Evolutionary conservation across 1,140 invertebrate species (phyloP).

Genomic region (Cydia fagiglandana): DNA sequence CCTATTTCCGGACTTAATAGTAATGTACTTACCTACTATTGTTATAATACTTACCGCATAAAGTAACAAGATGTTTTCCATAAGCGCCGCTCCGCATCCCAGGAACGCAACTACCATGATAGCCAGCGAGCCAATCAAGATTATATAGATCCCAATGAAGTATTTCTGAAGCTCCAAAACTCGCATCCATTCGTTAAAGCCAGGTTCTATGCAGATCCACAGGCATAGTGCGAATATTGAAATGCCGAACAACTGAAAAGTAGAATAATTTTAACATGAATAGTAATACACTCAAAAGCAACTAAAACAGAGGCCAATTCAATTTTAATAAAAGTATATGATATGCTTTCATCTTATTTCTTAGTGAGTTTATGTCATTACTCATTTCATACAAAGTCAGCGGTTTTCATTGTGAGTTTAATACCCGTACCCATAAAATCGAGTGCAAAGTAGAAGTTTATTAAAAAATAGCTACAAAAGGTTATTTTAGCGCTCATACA

Average conservation of each 20-base stretch:
- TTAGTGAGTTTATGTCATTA: too few relatives aligned
- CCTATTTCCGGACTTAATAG: too few relatives aligned
- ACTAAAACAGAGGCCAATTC: too few relatives aligned
- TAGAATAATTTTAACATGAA: slow-evolving; percentile 39
- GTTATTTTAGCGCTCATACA: background rate
- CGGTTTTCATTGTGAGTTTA: too few relatives aligned
- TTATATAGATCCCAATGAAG: slow-evolving; percentile 90
- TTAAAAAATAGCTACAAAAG: too few relatives aligned
- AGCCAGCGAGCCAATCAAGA: slow-evolving; percentile 84
- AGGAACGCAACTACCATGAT: slow-evolving; percentile 87
- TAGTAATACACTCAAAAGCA: background rate
- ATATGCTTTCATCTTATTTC: too few relatives aligned
- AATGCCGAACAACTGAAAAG: slow-evolving; percentile 85
- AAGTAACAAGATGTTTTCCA: slow-evolving; percentile 83
- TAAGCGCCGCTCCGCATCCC: slow-evolving; percentile 86
- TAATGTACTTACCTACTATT: too few relatives aligned
- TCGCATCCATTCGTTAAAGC: slow-evolving; percentile 88
- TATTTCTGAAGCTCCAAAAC: slow-evolving; percentile 86
- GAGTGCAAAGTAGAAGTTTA: too few relatives aligned
- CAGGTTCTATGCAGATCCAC: slow-evolving; percentile 89
- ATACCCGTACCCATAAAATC: too few relatives aligned
- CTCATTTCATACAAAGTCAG: too few relatives aligned
- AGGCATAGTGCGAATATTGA: slow-evolving; percentile 88
- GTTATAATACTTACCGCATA: slow-evolving; percentile 80
- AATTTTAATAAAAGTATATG: too few relatives aligned